Evolutionary conservation across 30 jellyfish, hydroid and myxozoan species (phyloP).

Genomic region (Cassiopea xamachana): DNA sequence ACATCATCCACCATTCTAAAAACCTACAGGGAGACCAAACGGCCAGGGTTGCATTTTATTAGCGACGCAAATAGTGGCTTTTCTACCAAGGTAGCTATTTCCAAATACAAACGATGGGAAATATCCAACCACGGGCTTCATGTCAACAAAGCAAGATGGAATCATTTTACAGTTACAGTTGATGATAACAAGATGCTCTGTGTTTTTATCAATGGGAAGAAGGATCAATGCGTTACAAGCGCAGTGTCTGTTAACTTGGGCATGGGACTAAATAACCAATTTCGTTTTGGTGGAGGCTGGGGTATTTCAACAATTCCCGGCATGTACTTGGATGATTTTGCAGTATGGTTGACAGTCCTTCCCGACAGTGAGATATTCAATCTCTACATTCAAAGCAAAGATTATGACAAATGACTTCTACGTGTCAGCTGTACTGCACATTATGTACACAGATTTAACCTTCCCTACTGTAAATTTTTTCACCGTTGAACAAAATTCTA

Average conservation of each 20-base stretch:
- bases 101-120: slow-evolving; percentile 4
- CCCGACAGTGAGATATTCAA: not conserved
- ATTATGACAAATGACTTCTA: not conserved
- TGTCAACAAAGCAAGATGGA: slow-evolving; percentile 15
- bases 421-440: too few relatives aligned
- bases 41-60: not conserved
- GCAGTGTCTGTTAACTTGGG: not conserved
- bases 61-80: not conserved
- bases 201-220: slow-evolving; percentile 30
- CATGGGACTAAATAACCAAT: not conserved
- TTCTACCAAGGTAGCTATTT: not conserved
- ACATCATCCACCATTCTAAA: not conserved
- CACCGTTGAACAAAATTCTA: too few relatives aligned
- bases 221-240: not conserved
- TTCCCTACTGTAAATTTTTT: too few relatives aligned
- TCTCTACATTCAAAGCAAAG: slow-evolving; percentile 17
- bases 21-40: not conserved
- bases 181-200: slow-evolving; percentile 1
- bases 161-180: slow-evolving; percentile 30
- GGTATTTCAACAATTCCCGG: not conserved
- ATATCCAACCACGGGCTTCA: not conserved
- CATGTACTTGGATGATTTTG: slow-evolving; percentile 26
- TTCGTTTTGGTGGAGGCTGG: not conserved
- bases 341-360: slow-evolving; percentile 2
- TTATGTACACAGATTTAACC: too few relatives aligned